Base-by-base conservation (phyloP, 2,888 invertebrate genomes). In the Lasioglossum marginatum region DNA sequence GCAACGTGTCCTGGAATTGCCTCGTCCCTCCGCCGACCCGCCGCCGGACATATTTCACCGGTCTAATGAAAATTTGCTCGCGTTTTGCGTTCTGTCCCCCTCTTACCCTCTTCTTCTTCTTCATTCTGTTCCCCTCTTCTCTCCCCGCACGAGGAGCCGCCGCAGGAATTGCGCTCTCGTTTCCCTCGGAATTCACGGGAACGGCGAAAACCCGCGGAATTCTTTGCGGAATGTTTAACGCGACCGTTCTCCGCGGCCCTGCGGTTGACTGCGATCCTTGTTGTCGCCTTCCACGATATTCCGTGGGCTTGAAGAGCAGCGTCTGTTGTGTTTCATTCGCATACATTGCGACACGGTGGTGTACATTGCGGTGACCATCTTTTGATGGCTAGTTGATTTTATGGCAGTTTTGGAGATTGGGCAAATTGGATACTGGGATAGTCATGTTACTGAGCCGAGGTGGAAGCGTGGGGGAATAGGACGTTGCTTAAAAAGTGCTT, bases 41-140 rank as follows among this genome's bases (percentile, higher is more conserved):
- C 5, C 27, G 6, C 10, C 45, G 16, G 57, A 60, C 63, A 52
- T 63, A 60, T 79, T 40, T 81, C 81, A 57, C 52, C 60, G 40
- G 27, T 27, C 31, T 82, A 74, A 84, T 71, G 81, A 81, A 84
- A 81, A 82, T 84, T 75, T 79, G 40, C 66, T 66, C 66, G 63
- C 12, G 12, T n/a, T 76, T 70, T 12, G 70, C n/a, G 43, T 60
- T 14, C 27, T 16, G 0, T 60, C 2, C 2, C 52, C 8, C 48
- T 8, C 8, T 8, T 0, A 6, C 8, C 23, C 0, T 6, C 6
- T 23, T 57, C n/a, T 12, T 57, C 60, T 27, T 12, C 60, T 27
- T 57, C 57, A 4, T n/a, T n/a, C 27, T 23, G 6, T 23, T 4
- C n/a, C 60, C 14, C 34, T 52, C 12, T 73, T 19, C 37, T n/a